These are phyloP conservation scores for Hemaris fuciformis DNA, from an alignment of 2,888 invertebrate species.

Conservation along the genomic window DNA sequence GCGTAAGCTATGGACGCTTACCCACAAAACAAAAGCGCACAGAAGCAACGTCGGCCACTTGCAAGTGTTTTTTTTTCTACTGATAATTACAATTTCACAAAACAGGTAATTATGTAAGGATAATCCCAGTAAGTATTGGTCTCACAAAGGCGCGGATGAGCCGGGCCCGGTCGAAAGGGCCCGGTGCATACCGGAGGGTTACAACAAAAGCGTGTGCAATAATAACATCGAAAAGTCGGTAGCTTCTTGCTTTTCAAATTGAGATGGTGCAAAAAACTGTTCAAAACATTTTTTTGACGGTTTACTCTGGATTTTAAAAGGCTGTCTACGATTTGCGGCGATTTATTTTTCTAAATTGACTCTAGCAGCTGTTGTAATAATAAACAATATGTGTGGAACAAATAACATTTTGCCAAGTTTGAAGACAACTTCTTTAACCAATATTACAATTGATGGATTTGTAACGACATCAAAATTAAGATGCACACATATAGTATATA, in stretches of 20 bases:
- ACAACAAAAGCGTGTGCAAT: constrained; percentile 63
- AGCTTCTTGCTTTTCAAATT: constrained; percentile 76
- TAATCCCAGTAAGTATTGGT: constrained; percentile 64
- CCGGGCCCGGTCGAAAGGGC: constrained; percentile 46
- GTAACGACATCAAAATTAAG: too few species aligned
- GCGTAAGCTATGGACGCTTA: not conserved
- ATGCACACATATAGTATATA: not conserved
- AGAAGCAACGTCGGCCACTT: constrained; percentile 52
- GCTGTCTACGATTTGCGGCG: constrained; percentile 36
- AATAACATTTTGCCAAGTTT: not conserved
- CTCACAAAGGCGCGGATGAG: constrained; percentile 62
- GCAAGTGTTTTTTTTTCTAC: constrained; percentile 55
- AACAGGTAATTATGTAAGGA: constrained; percentile 75
- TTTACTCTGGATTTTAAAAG: constrained; percentile 40
- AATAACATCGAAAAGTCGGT: constrained; percentile 78
- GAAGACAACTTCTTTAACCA: not conserved
- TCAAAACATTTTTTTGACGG: constrained; percentile 40
- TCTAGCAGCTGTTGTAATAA: constrained; percentile 46
- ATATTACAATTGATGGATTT: not conserved
- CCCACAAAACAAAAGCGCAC: constrained; percentile 6
- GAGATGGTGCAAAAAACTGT: constrained; percentile 53
- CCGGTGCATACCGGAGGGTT: constrained; percentile 62
- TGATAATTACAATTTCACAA: constrained; percentile 65
- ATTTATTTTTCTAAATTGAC: constrained; percentile 36
- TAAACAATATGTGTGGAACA: constrained; percentile 26